Percentiles rank a stretch among this genome's conserved stretches.
These are phyloP conservation scores for Seriola quinqueradiata DNA, from an alignment of 2,113 vertebrate species.

Conservation along the genomic window DNA sequence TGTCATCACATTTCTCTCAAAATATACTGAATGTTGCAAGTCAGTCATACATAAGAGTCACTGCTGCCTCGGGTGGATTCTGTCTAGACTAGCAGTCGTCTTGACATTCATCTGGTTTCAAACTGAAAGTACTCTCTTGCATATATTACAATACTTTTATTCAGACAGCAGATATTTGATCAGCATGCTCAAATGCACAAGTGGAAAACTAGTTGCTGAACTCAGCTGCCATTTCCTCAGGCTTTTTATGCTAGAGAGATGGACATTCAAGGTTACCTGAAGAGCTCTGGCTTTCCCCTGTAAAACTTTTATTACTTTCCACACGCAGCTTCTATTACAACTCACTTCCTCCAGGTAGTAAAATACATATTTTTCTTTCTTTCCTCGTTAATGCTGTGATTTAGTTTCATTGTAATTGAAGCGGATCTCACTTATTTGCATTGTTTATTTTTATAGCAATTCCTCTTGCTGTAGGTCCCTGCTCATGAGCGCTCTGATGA, in stretches of 20 bases:
- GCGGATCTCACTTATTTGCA: neutral
- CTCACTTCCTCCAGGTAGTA: neutral
- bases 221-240: conserved; percentile 4
- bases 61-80: neutral
- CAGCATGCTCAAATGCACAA: neutral
- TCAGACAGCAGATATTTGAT: neutral
- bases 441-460: neutral
- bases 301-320: conserved; percentile 26
- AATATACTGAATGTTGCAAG: neutral
- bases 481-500: conserved; percentile 12
- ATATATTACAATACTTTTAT: neutral
- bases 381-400: neutral
- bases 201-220: neutral
- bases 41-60: neutral
- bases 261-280: conserved; percentile 25
- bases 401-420: neutral
- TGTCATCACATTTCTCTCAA: no score
- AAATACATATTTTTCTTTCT: neutral
- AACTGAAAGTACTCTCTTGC: neutral
- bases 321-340: neutral
- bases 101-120: neutral
- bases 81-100: neutral
- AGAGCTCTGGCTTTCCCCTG: neutral
- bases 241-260: conserved; percentile 1
- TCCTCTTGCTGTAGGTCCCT: neutral